phyloP scores from a whole-genome alignment of 2,113 vertebrate species.

The Malurus cyaneus region DNA sequence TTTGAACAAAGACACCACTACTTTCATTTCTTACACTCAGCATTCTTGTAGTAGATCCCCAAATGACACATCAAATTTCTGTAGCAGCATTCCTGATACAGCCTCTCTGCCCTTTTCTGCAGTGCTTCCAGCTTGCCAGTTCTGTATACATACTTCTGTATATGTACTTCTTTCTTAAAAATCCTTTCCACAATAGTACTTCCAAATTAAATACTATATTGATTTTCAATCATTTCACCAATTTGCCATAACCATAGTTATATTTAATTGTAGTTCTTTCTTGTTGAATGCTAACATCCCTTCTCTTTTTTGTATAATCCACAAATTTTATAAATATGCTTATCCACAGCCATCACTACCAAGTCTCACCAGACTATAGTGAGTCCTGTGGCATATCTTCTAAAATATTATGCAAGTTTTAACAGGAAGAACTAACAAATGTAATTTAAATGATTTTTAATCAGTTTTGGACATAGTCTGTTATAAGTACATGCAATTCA shows the following conservation, averaged over 20 bases:
- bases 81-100: neutral
- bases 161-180: neutral
- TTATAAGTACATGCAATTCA: neutral
- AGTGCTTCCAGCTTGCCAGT: neutral
- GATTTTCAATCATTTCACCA: neutral
- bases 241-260: neutral
- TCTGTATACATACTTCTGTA: neutral
- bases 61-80: neutral
- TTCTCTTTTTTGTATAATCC: neutral
- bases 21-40: neutral
- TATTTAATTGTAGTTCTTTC: neutral
- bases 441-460: neutral
- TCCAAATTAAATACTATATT: neutral
- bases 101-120: neutral
- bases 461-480: neutral
- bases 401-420: neutral
- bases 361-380: neutral
- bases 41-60: neutral
- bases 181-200: neutral
- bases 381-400: neutral
- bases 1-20: neutral
- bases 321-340: neutral
- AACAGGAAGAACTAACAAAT: neutral
- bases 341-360: neutral
- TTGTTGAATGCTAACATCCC: neutral